Percentiles rank a stretch among this genome's conserved stretches.
These are phyloP conservation scores for Lithophane leautieri DNA, from an alignment of 2,888 invertebrate genomes.

Conservation along the genomic window DNA sequence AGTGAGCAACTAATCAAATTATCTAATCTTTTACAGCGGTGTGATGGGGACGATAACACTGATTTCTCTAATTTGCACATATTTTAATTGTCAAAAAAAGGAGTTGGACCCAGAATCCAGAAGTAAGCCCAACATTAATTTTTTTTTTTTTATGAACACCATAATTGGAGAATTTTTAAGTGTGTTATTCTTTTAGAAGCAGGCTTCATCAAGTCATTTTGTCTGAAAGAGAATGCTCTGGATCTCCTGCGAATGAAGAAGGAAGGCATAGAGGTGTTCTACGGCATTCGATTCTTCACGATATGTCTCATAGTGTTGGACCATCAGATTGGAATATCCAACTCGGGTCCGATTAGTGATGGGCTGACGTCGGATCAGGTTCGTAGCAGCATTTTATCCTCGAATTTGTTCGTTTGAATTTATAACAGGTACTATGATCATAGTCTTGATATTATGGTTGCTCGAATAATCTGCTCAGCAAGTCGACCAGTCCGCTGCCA, in stretches of 20 bases:
- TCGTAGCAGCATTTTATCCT: slow-evolving; percentile 47
- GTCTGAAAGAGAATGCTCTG: slow-evolving; percentile 79
- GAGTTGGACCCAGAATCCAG: slow-evolving; percentile 56
- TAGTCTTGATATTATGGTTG: neutral
- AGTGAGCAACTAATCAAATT: neutral
- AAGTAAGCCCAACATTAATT: slow-evolving; percentile 56
- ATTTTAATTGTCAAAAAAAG: slow-evolving; percentile 67
- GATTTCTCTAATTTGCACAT: slow-evolving; percentile 76
- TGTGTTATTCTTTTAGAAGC: slow-evolving; percentile 55
- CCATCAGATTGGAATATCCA: slow-evolving; percentile 89
- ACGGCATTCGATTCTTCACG: slow-evolving; percentile 90
- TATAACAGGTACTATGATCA: neutral
- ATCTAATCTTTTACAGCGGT: slow-evolving; percentile 70
- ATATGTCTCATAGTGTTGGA: slow-evolving; percentile 90
- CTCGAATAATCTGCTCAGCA: neutral
- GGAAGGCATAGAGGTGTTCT: slow-evolving; percentile 87
- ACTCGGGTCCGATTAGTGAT: slow-evolving; percentile 90
- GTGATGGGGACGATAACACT: slow-evolving; percentile 63
- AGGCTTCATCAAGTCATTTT: slow-evolving; percentile 78
- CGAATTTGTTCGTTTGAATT: neutral
- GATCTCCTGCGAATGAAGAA: slow-evolving; percentile 79
- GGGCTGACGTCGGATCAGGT: slow-evolving; percentile 90
- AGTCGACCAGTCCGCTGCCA: neutral
- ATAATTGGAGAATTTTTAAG: neutral
- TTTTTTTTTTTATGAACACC: neutral